Percentiles rank a stretch among this genome's conserved stretches.
phyloP scores from a whole-genome alignment of 2,888 invertebrate genomes.

The Lordiphosa andalusiaca region DNA sequence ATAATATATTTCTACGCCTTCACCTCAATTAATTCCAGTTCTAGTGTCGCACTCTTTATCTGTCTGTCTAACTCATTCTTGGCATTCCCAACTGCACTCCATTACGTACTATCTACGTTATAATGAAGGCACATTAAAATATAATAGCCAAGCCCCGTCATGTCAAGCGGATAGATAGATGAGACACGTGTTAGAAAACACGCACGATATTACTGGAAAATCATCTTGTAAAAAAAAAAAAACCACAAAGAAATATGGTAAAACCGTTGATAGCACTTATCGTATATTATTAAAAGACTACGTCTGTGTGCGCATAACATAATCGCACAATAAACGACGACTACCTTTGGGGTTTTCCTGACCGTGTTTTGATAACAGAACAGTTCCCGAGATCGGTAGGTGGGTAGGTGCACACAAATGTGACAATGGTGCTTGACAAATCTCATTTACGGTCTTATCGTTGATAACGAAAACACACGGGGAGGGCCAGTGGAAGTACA shows the following conservation, averaged over 20 bases:
- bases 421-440: conserved; percentile 15
- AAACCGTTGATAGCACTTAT: conserved; percentile 48
- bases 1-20: no score
- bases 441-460: conserved; percentile 1
- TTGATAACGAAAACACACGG: conserved; percentile 2
- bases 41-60: conserved; percentile 9
- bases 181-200: conserved; percentile 7
- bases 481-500: conserved; percentile 14
- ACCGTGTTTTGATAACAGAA: conserved; percentile 26
- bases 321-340: conserved; percentile 50
- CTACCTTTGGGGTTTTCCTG: conserved; percentile 59
- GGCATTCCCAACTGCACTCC: conserved; percentile 26
- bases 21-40: conserved; percentile 14
- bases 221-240: conserved; percentile 1
- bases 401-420: conserved; percentile 3
- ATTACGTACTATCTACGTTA: conserved; percentile 40
- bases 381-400: conserved; percentile 5
- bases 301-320: conserved; percentile 12
- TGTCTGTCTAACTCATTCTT: no score
- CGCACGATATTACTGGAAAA: conserved; percentile 1
- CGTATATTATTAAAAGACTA: conserved; percentile 28
- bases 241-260: conserved; percentile 23
- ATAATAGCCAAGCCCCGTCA: conserved; percentile 1
- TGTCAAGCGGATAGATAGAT: conserved; percentile 33
- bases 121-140: conserved; percentile 21